Evolutionary conservation across 2,113 vertebrate genomes (phyloP), one percentile per base, ranked within the genome.

Genomic region (Tringa solitaria): DNA sequence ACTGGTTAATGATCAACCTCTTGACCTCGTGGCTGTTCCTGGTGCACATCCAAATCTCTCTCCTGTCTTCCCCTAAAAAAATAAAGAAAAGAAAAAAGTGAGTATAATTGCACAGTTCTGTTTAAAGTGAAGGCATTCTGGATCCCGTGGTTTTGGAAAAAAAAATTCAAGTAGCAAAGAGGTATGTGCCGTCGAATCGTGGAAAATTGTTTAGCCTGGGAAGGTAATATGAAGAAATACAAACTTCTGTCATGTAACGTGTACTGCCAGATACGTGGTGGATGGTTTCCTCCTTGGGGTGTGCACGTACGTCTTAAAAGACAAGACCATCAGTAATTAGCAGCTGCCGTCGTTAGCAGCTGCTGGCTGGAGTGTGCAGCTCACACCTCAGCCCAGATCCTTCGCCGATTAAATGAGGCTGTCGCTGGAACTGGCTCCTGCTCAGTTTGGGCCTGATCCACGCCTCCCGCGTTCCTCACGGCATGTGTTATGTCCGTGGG

Each of bases 1-100:
- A 20, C 28, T 12, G 74, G 93, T 97, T 98, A 98, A 97, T 97
- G 81, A 97, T 97, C 86, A 96, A 84, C 27, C 23, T n/a, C 53
- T 61, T 94, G 91, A 95, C 75, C 86, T 92, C 87, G 13, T 67
- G 73, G 64, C 87, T 94, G 81, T 87, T 90, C 77, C 87, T 93
- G 60, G 33, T 89, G 54, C 23, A 10, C 56, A 64, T 93, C 78
- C 89, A 96, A 96, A 81, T 89, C 45, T 86, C 80, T 69, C 57
- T 90, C 27, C 84, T 41, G 73, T 80, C 67, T 90, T 93, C 43
- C 74, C 57, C 27, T 69, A 67, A 70, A 86, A 85, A 85, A 48
- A 27, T 8, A 74, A 72, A 75, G 27, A 53, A 74, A 72, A 75
- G 27, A 53, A 83, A 89, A 89, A 93, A 48, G 89, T 96, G 79